phyloP scores from a whole-genome alignment of 2,888 invertebrate species.

The Herminia tarsipennalis region DNA sequence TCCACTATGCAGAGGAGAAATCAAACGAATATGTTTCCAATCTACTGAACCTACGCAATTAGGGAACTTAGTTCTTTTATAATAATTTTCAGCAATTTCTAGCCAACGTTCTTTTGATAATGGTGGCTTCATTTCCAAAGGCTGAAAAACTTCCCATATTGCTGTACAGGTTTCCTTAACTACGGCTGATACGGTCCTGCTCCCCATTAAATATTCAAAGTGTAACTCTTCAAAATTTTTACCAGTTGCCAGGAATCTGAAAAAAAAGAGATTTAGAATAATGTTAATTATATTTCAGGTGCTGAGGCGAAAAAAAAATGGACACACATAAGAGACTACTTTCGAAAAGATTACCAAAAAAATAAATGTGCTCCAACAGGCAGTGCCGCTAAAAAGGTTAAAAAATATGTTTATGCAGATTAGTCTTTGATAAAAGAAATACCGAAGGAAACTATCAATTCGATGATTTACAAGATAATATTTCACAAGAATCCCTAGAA shows the following conservation, averaged over 20 bases:
- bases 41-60: conserved; percentile 11
- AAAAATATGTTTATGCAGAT: conserved; percentile 23
- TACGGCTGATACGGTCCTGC: conserved; percentile 20
- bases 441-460: conserved; percentile 14
- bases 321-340: conserved; percentile 6
- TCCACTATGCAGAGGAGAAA: conserved; percentile 20
- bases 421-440: conserved; percentile 15
- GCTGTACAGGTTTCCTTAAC: conserved; percentile 30
- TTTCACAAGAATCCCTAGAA: conserved; percentile 4
- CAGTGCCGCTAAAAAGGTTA: conserved; percentile 22
- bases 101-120: conserved; percentile 8
- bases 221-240: conserved; percentile 26
- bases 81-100: conserved; percentile 10
- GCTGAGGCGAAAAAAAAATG: conserved; percentile 21
- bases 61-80: conserved; percentile 9
- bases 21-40: conserved; percentile 17
- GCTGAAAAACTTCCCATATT: conserved; percentile 26
- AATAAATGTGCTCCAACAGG: conserved; percentile 17
- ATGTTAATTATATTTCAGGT: conserved; percentile 20
- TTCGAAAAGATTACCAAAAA: conserved; percentile 18
- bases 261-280: conserved; percentile 13
- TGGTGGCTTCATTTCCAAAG: conserved; percentile 14
- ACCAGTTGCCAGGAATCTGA: conserved; percentile 32
- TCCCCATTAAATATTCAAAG: conserved; percentile 26
- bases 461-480: conserved; percentile 13